Percentiles rank a stretch among this genome's conserved stretches.
These are phyloP conservation scores for Pterois miles DNA, from an alignment of 2,797 vertebrate genomes.

Conservation along the genomic window DNA sequence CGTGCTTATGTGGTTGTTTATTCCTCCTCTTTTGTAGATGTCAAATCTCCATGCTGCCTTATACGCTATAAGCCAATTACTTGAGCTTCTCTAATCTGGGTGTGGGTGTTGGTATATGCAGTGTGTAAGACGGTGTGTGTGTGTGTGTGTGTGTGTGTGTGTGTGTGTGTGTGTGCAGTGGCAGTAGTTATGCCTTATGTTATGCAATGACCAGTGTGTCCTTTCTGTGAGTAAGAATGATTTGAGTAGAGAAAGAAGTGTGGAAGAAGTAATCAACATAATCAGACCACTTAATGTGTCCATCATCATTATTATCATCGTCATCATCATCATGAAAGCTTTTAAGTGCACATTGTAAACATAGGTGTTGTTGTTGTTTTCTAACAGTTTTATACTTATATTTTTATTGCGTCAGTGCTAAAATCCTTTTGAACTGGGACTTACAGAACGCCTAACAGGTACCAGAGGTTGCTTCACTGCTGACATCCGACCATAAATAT, in stretches of 20 bases:
- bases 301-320: background rate
- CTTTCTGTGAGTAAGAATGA: background rate
- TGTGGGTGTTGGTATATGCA: conserved; percentile 38
- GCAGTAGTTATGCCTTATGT: background rate
- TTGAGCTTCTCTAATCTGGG: conserved; percentile 70
- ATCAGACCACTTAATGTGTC: background rate
- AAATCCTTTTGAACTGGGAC: background rate
- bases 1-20: conserved; percentile 38
- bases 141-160: conserved; percentile 7
- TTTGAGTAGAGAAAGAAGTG: background rate
- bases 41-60: conserved; percentile 61
- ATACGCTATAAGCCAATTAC: conserved; percentile 76
- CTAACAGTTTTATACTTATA: background rate
- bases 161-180: conserved; percentile 4
- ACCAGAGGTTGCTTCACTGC: background rate
- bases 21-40: conserved; percentile 33
- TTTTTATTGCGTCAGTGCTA: background rate
- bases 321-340: background rate
- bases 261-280: background rate
- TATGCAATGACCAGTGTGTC: conserved; percentile 29
- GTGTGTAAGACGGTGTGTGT: conserved; percentile 31
- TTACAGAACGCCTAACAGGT: background rate
- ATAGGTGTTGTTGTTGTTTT: background rate
- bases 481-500: background rate
- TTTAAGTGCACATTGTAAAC: background rate